Conservation (phyloP, 2,797 vertebrate genomes). For the Enteromius treurensis region DNA sequence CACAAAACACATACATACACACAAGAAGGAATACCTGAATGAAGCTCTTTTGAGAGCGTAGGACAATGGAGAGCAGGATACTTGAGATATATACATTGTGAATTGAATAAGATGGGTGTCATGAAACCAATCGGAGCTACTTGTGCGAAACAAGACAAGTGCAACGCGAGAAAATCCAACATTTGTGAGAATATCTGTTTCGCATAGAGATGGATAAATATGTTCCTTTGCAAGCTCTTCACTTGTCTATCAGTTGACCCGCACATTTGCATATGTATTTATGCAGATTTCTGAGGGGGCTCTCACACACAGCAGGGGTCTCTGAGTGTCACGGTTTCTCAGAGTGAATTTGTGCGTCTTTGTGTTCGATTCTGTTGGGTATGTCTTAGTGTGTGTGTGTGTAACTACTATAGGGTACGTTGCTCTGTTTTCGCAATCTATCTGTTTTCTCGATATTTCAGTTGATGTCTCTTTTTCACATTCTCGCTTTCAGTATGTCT, state of each 20-base stretch:
- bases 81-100: conserved; percentile 7
- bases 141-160: background rate
- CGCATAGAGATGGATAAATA: conserved; percentile 49
- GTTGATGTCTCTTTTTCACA: background rate
- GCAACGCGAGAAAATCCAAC: background rate
- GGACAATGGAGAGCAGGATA: conserved; percentile 12
- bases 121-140: background rate
- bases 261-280: conserved; percentile 80
- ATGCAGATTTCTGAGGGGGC: conserved; percentile 47
- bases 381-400: conserved; percentile 26
- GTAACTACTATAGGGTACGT: background rate
- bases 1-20: conserved; percentile 61
- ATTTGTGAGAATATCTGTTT: conserved; percentile 50
- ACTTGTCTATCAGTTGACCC: conserved; percentile 73
- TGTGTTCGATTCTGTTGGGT: conserved; percentile 31
- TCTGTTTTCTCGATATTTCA: conserved; percentile 11
- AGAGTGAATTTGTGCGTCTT: conserved; percentile 39
- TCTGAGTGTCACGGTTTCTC: conserved; percentile 42
- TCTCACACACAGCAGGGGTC: conserved; percentile 49
- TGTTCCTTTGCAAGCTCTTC: conserved; percentile 70
- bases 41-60: conserved; percentile 4
- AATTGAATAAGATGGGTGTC: background rate
- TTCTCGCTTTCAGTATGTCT: conserved; percentile 57
- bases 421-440: conserved; percentile 14
- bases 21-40: conserved; percentile 29